Conservation (phyloP, 2,888 invertebrate species). For the Polydrusus cervinus region DNA sequence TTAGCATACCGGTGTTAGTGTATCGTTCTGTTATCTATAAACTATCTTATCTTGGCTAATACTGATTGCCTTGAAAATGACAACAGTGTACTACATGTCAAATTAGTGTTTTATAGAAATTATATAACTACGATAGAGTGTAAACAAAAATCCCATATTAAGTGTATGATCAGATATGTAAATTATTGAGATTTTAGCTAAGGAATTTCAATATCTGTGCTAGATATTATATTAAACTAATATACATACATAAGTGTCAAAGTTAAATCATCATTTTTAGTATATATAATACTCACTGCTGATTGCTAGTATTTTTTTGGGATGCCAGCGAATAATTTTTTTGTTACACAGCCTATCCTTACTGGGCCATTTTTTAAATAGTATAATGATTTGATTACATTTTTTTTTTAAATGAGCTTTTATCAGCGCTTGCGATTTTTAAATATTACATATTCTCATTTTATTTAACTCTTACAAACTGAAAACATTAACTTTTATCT, state of each 20-base stretch:
- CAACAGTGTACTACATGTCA: conserved; percentile 54
- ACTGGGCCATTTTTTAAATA: not conserved
- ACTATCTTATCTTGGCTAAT: conserved; percentile 52
- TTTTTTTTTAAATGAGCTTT: no score
- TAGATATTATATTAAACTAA: conserved; percentile 24
- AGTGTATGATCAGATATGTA: conserved; percentile 51
- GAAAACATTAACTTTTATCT: no score
- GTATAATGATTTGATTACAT: no score
- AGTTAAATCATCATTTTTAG: conserved; percentile 33
- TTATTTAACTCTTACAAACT: no score
- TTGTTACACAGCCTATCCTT: not conserved
- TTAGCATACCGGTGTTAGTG: no score
- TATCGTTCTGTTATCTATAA: no score
- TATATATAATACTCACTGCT: not conserved
- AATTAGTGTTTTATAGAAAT: conserved; percentile 54
- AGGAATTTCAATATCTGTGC: conserved; percentile 41
- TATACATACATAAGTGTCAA: conserved; percentile 11
- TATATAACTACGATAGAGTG: conserved; percentile 31
- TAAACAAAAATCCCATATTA: conserved; percentile 42
- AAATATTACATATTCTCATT: no score
- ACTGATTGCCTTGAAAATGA: conserved; percentile 51
- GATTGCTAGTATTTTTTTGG: not conserved
- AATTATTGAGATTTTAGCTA: conserved; percentile 46
- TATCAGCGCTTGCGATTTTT: no score
- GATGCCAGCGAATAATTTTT: not conserved